Conservation (phyloP, 2,797 vertebrate genomes). For the Myotis myotis region DNA sequence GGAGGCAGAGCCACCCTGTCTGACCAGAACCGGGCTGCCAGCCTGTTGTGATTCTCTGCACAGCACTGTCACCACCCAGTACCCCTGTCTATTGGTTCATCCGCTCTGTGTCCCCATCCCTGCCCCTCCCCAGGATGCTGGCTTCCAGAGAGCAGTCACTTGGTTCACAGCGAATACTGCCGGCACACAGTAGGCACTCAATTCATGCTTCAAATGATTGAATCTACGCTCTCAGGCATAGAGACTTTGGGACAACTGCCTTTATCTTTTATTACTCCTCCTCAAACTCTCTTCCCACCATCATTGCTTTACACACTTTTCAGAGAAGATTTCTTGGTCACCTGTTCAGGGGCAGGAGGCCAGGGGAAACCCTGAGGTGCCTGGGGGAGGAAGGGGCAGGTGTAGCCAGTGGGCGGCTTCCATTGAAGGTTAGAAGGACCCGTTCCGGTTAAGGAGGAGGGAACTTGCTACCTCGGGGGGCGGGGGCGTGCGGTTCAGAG, state of each 20-base stretch:
- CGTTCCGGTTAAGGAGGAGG: too few species aligned
- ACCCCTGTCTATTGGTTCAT: not conserved
- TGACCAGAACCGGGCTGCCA: not conserved
- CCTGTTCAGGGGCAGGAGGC: not conserved
- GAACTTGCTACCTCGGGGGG: too few species aligned
- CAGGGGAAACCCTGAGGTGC: not conserved
- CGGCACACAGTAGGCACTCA: not conserved
- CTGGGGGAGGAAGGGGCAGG: not conserved
- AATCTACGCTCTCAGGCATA: not conserved
- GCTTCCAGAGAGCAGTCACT: not conserved
- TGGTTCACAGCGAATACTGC: not conserved
- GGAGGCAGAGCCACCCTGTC: not conserved
- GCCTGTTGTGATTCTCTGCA: not conserved
- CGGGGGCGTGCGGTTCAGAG: not conserved
- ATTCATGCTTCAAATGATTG: not conserved
- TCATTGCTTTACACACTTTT: not conserved
- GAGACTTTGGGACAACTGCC: not conserved
- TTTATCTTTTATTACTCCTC: not conserved
- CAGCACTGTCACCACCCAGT: too few species aligned
- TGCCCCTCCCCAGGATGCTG: not conserved
- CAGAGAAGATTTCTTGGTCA: not conserved
- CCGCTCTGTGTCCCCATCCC: not conserved
- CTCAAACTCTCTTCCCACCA: not conserved
- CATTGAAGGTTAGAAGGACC: not conserved
- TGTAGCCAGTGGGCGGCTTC: not conserved